phyloP scores from a whole-genome alignment of 35 echinoderm and acorn worm genomes.

The Acanthaster planci region DNA sequence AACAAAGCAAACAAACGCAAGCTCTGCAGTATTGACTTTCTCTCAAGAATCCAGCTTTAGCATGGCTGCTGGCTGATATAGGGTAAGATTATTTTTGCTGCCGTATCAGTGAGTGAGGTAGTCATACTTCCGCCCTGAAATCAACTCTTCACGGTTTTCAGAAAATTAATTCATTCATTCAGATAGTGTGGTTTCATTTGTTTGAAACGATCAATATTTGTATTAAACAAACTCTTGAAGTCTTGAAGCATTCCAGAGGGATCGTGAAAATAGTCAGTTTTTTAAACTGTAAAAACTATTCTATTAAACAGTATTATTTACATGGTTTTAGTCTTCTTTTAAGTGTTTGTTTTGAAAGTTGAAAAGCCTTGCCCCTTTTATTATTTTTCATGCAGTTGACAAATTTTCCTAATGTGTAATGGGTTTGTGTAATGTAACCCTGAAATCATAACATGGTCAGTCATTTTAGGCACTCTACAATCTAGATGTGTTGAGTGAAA shows the following conservation, averaged over 20 bases:
- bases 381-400: neutral
- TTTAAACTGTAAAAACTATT: neutral
- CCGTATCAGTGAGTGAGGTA: neutral
- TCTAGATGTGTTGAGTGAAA: no score
- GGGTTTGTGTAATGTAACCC: neutral
- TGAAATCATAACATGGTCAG: no score
- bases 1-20: no score
- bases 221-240: neutral
- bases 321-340: neutral
- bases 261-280: neutral
- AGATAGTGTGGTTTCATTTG: neutral
- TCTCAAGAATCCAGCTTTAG: neutral
- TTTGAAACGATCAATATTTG: neutral
- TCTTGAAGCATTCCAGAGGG: neutral
- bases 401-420: neutral
- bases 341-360: neutral
- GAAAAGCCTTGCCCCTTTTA: neutral
- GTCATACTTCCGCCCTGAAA: neutral
- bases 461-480: no score
- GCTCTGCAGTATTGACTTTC: neutral
- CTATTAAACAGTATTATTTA: neutral
- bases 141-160: neutral
- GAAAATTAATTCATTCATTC: neutral
- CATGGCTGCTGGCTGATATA: neutral
- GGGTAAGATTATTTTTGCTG: neutral